These are phyloP conservation scores for Eira barbara DNA, from an alignment of 2,113 vertebrate species.

Conservation along the genomic window DNA sequence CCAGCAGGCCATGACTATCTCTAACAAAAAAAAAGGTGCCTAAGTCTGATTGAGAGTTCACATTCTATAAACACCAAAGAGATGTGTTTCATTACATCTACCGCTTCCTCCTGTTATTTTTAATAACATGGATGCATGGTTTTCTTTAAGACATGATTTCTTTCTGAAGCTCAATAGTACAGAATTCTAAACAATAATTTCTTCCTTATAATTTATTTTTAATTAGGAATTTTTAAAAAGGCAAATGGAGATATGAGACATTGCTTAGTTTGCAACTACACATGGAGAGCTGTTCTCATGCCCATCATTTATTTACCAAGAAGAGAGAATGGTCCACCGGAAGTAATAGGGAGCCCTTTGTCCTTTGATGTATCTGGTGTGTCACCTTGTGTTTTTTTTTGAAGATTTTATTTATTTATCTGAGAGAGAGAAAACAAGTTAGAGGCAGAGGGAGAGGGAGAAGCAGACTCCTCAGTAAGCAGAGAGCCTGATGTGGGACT, in stretches of 20 bases:
- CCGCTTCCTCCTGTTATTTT: neutral
- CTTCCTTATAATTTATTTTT: neutral
- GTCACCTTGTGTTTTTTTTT: neutral
- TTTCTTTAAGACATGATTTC: neutral
- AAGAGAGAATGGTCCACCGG: neutral
- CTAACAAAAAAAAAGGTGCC: neutral
- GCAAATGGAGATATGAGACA: neutral
- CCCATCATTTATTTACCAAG: neutral
- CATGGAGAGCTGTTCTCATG: neutral
- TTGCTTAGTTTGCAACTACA: neutral
- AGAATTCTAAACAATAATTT: conserved; percentile 46
- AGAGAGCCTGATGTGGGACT: neutral
- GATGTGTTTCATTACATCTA: neutral
- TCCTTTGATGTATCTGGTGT: too few relatives aligned
- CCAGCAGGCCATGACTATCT: neutral
- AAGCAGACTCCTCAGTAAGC: neutral
- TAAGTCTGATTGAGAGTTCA: neutral
- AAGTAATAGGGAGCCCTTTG: neutral
- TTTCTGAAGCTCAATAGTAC: neutral
- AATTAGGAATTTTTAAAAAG: neutral
- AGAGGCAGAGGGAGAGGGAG: neutral
- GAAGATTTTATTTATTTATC: too few relatives aligned
- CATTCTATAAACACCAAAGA: neutral
- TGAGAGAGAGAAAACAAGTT: neutral
- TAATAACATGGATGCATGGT: neutral